Conservation (phyloP, 2,888 invertebrate species). For the Stenichneumon culpator region DNA sequence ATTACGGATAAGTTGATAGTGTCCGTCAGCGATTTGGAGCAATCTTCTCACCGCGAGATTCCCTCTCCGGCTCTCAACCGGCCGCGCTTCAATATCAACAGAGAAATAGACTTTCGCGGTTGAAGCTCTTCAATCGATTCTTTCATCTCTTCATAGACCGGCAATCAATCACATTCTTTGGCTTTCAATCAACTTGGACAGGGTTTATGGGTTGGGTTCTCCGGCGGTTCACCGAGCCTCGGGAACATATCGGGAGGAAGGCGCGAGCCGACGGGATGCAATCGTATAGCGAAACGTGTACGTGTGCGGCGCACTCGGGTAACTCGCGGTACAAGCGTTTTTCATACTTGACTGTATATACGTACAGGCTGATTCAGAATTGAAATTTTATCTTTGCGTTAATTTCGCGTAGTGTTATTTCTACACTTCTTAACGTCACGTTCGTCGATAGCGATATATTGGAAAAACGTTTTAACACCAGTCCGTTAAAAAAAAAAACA, state of each 20-base stretch:
- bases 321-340: constrained; percentile 9
- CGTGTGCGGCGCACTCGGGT: neutral
- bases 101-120: constrained; percentile 54
- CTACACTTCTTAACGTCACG: no score
- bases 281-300: constrained; percentile 35
- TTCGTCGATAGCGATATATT: no score
- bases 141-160: constrained; percentile 53
- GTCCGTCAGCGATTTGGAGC: constrained; percentile 33
- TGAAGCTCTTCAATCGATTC: constrained; percentile 48
- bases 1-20: constrained; percentile 28
- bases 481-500: no score
- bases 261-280: constrained; percentile 49
- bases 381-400: no score
- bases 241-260: constrained; percentile 58
- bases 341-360: constrained; percentile 11
- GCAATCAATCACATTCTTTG: constrained; percentile 66
- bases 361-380: neutral
- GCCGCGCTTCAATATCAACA: constrained; percentile 37
- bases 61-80: constrained; percentile 5
- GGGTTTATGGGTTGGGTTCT: constrained; percentile 28
- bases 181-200: constrained; percentile 61
- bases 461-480: no score
- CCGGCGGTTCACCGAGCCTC: constrained; percentile 22
- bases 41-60: constrained; percentile 36
- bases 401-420: no score